Evolutionary conservation across 2,113 vertebrate species (phyloP), one percentile per base, ranked within the genome.

Genomic region (Dolichotis patagonum): DNA sequence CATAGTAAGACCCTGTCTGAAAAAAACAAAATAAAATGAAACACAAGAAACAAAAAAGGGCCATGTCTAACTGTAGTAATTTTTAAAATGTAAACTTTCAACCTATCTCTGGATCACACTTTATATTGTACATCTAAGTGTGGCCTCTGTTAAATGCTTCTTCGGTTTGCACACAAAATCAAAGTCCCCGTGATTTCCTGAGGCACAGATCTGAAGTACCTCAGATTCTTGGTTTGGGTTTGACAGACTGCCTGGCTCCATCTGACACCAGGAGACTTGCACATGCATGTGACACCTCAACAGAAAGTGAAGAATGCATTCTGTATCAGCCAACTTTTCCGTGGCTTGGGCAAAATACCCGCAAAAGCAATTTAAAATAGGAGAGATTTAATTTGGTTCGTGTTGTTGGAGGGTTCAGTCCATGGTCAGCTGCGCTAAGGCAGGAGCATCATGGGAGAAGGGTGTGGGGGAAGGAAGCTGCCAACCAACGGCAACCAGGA

Each of bases 191-290:
- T 10, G 69, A 71, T 49, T 30, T 30, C 19, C 7, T 17, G 49
- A 81, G 24, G 71, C 46, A 58, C 26, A 90, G 58, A 77, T 49
- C 10, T 32, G 62, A n/a, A 85, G 80, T 2, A 4, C 80, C 49
- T 86, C 49, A 2, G 28, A 28, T 32, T 65, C 46, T 52, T 0
- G 13, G 5, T 41, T 58, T n/a, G 14, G 3, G 41, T n/a, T 83
- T 88, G 83, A 75, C 88, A 62, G 67, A 32, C 60, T 30, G 20
- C 52, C 0, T 30, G 46, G 46, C 16, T 32, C 63, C 41, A 17
- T 24, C 35, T 63, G 73, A 10, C 5, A 0, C 10, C 2, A 41
- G 54, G 56, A 71, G 41, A 56, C 24, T 32, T 49, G 0, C 7
- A 46, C 38, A n/a, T 0, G 1, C 13, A 30, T 17, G 43, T 30